Evolutionary conservation across 2,888 invertebrate genomes (phyloP).

Genomic region (Ganaspis brasiliensis): DNA sequence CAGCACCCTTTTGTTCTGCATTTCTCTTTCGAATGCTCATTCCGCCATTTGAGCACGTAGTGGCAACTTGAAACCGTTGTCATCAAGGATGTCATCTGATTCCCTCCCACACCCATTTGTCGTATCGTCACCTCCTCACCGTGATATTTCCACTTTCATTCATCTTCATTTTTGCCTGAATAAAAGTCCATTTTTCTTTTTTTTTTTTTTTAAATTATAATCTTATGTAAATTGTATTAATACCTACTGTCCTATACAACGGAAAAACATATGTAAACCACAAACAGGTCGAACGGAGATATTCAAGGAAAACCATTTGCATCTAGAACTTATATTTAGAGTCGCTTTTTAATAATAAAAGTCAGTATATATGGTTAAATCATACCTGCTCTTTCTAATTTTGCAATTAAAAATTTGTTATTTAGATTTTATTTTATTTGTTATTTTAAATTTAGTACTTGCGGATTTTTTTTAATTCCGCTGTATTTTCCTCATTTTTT

Average conservation of each 20-base stretch:
- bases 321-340: no score
- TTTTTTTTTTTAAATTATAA: neutral
- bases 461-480: neutral
- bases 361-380: no score
- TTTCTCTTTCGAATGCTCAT: conserved; percentile 33
- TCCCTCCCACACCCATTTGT: conserved; percentile 32
- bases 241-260: no score
- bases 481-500: neutral
- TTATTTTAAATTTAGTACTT: no score
- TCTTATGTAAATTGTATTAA: no score
- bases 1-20: conserved; percentile 37
- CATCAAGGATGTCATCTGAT: conserved; percentile 34
- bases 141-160: neutral
- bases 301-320: no score
- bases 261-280: no score
- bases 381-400: no score
- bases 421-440: no score
- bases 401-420: no score
- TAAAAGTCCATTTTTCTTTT: neutral
- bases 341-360: no score
- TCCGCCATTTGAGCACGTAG: conserved; percentile 42
- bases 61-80: conserved; percentile 36
- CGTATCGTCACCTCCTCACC: neutral
- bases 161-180: neutral
- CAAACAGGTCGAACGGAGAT: no score